Evolutionary conservation across 2,797 vertebrate genomes (phyloP).

Genomic region (Trachurus trachurus): DNA sequence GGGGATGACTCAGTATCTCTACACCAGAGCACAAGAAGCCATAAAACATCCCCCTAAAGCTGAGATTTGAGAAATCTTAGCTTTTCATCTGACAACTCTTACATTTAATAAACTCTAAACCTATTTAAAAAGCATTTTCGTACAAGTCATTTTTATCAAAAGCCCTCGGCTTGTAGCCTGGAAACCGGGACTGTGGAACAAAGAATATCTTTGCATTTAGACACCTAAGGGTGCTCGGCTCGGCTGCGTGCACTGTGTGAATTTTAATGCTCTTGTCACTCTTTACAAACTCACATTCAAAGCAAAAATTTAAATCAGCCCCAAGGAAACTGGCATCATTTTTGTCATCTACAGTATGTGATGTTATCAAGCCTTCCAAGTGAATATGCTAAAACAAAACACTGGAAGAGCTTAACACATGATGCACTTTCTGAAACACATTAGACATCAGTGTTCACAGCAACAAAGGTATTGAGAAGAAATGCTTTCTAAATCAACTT

Average conservation of each 20-base stretch:
- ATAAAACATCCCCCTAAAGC: background rate
- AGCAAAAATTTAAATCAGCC: constrained; percentile 6
- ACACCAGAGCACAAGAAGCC: background rate
- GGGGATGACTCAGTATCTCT: constrained; percentile 62
- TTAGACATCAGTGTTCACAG: background rate
- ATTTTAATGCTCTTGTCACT: background rate
- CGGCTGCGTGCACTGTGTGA: background rate
- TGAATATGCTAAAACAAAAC: constrained; percentile 7
- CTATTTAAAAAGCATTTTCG: background rate
- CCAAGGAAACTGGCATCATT: constrained; percentile 6
- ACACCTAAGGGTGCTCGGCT: background rate
- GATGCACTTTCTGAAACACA: background rate
- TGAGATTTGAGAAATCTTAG: background rate
- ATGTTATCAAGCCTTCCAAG: background rate
- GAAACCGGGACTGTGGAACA: constrained; percentile 1
- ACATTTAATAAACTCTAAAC: background rate
- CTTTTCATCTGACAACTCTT: background rate
- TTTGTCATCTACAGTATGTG: background rate
- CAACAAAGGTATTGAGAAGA: background rate
- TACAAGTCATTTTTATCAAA: background rate
- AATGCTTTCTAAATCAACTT: background rate
- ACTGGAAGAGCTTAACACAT: background rate
- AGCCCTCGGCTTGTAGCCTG: background rate
- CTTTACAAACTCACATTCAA: background rate
- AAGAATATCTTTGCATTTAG: constrained; percentile 3